Conservation (phyloP, 2,888 invertebrate genomes). For the Amblyjoppa fuscipennis region DNA sequence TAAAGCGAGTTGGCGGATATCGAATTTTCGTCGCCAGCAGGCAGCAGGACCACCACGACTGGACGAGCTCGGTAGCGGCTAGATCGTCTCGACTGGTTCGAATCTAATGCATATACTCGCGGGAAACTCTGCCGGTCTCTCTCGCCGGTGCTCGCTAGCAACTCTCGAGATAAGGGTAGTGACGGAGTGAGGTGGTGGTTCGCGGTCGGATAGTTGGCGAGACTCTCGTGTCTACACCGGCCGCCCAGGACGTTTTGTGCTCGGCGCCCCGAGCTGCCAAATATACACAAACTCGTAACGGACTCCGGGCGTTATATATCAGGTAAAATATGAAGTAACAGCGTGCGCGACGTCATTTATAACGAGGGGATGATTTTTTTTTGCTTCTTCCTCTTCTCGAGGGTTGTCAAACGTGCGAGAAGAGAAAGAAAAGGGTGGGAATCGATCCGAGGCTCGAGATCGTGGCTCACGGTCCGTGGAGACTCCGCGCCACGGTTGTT, state of each 20-base stretch:
- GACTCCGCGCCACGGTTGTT: not conserved
- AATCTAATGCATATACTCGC: constrained; percentile 53
- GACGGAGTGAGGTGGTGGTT: constrained; percentile 35
- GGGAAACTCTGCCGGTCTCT: constrained; percentile 41
- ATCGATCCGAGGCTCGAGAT: constrained; percentile 9
- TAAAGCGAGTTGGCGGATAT: constrained; percentile 58
- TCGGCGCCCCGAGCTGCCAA: constrained; percentile 16
- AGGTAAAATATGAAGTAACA: constrained; percentile 47
- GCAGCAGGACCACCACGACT: constrained; percentile 33
- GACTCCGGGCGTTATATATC: not conserved
- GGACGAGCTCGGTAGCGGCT: constrained; percentile 29
- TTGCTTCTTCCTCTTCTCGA: not conserved
- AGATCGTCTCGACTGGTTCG: constrained; percentile 40
- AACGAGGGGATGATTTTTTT: constrained; percentile 14
- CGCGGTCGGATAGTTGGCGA: constrained; percentile 65
- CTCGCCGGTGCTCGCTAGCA: constrained; percentile 22
- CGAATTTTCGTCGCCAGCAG: constrained; percentile 68
- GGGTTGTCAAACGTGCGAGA: constrained; percentile 41
- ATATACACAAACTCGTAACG: constrained; percentile 28
- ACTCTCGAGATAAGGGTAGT: constrained; percentile 61
- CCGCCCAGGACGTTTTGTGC: constrained; percentile 33
- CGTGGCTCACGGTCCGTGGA: constrained; percentile 9
- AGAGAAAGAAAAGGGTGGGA: constrained; percentile 57
- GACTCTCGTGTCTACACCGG: constrained; percentile 43
- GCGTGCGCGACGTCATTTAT: constrained; percentile 47